Base-by-base conservation (phyloP, 1,140 invertebrate species). In the Polypedilum vanderplanki region DNA sequence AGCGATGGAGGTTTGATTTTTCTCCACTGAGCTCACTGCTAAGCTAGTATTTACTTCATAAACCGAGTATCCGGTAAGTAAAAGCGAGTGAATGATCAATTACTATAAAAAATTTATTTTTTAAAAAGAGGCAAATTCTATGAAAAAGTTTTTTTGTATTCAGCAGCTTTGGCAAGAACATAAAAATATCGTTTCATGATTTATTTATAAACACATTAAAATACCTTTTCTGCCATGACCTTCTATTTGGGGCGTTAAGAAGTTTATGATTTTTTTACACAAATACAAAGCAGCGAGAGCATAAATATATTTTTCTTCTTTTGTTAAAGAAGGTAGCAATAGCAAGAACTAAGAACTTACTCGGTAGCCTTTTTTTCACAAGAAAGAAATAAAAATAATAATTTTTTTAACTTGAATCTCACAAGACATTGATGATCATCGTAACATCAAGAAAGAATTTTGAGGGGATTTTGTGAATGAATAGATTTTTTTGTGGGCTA, bases 391-490 rank as follows among this genome's bases (percentile, higher is more conserved):
- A 33, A 33, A 33, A 33, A 33, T 33, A 33, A 33, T 33, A 33
- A 33, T 33, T 33, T 33, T 33, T 33, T 33, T 33, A 33, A 33
- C 24, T 33, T 33, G 24, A 33, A 33, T 33, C 24, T 33, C 24
- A 33, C 24, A 33, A 33, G 24, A 33, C 24, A 33, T 33, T 5
- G 24, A 33, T 33, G 24, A 33, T 33, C 24, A 33, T 33, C 24
- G 24, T 33, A 33, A 33, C 24, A 33, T 46, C 4, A 57, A 57
- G 46, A n/a, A 57, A 57, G n/a, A 57, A 33, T 12, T n/a, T 57
- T 57, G 46, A 57, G 46, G 46, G 46, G 65, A 70, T 70, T n/a
- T 70, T 70, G 9, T 20, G 65, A 70, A 70, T 70, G 65, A 70
- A 70, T 70, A 17, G 65, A 20, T 18, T 8, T 18, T 33, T 33